Base-by-base conservation (phyloP, 2,113 vertebrate genomes). In the Phalacrocorax brasilianus region DNA sequence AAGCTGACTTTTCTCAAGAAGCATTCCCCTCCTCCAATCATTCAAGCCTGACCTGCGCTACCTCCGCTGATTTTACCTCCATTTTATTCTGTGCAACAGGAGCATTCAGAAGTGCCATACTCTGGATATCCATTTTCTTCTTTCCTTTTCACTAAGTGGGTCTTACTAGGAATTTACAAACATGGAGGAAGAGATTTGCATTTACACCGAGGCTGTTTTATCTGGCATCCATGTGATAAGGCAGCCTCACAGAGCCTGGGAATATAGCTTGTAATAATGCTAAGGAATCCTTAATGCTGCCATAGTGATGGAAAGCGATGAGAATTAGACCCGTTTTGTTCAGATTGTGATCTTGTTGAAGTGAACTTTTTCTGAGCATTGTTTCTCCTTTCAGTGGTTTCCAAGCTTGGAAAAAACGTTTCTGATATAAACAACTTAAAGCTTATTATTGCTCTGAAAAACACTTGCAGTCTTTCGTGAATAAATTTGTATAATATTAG, bases 401-500 rank as follows among this genome's bases (percentile, higher is more conserved):
- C 83, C 71, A 91, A 70, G 55, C 62, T 81, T 67, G 62, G 81
- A 78, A 93, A 89, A 94, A 59, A 3, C 40, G 56, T 58, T 96
- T 89, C 59, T n/a, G 62, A 58, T 89, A 77, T 19, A 94, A 96
- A 95, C 40, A 55, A 95, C 67, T 88, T 76, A 78, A 88, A 89
- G 33, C 50, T 91, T 94, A 67, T 75, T 93, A 61, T 78, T 80
- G 12, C 88, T 94, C 88, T 81, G 88, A 90, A 96, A 97, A 52
- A 77, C 63, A 75, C 53, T 81, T 67, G 63, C 78, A 92, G 83
- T 52, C 61, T 90, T 95, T 94, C 13, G 5, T 89, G 95, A 95
- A 91, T 86, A 96, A 89, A 92, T 95, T 95, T 94, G 70, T 96
- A 56, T 92, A 97, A 85, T 85, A 70, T 89, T 93, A 76, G 66